Evolutionary conservation across 2,888 invertebrate genomes (phyloP).

Genomic region (Digitonthophagus gazella): DNA sequence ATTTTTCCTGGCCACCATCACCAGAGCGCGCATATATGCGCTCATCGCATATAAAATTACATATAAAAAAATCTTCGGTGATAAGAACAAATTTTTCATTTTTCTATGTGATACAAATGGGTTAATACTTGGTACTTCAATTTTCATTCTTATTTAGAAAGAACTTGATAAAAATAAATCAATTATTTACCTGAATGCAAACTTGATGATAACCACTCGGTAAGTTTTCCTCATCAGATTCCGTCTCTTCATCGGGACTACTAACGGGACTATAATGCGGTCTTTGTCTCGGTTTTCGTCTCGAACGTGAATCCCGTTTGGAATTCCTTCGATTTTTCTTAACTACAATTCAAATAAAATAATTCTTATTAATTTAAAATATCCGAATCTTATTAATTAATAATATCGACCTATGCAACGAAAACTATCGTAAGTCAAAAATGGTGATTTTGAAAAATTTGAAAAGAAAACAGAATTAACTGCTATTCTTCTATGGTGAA

Average conservation of each 20-base stretch:
- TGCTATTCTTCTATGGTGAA: too few species aligned
- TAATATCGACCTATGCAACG: too few species aligned
- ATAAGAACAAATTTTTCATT: too few species aligned
- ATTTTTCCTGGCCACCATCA: too few species aligned
- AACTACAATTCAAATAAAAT: constrained; percentile 10
- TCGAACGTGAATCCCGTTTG: constrained; percentile 42
- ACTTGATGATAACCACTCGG: constrained; percentile 72
- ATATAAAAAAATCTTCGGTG: too few species aligned
- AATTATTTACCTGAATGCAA: constrained; percentile 62
- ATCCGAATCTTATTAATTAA: too few species aligned
- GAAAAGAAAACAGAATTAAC: too few species aligned
- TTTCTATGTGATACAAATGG: too few species aligned
- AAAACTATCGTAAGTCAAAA: too few species aligned
- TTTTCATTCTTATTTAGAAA: background rate
- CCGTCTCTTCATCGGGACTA: constrained; percentile 52
- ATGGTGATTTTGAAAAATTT: too few species aligned
- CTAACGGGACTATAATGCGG: constrained; percentile 43
- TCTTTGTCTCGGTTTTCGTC: constrained; percentile 45
- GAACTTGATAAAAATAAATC: constrained; percentile 4
- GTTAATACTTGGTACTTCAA: background rate
- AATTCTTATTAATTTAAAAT: constrained; percentile 27
- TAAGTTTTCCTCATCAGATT: constrained; percentile 61
- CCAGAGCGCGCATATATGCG: too few species aligned
- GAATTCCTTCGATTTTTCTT: constrained; percentile 22
- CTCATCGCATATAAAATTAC: too few species aligned